These are phyloP conservation scores for Ophraella communa DNA, from an alignment of 2,888 invertebrate species.

Conservation along the genomic window DNA sequence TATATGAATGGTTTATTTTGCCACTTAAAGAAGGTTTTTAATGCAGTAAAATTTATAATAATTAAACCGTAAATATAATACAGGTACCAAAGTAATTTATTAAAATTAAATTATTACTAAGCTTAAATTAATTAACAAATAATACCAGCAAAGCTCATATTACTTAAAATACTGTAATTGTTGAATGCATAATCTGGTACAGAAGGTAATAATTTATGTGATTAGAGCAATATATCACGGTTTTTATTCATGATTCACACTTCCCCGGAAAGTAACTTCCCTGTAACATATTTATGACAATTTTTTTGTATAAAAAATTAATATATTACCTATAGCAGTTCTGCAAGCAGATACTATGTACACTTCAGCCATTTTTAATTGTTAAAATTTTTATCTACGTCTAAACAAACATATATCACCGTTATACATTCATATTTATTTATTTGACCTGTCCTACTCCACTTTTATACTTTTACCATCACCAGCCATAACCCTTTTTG, in stretches of 20 bases:
- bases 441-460: not conserved
- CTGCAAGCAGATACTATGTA: constrained; percentile 80
- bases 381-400: not conserved
- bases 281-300: not conserved
- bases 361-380: constrained; percentile 56
- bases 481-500: not conserved
- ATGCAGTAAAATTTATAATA: no score
- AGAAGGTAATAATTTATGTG: no score
- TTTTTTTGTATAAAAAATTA: constrained; percentile 45
- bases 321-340: constrained; percentile 79
- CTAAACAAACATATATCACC: not conserved
- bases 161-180: no score
- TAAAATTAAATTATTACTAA: no score
- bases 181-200: no score
- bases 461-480: not conserved
- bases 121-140: no score
- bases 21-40: no score
- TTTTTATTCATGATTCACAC: not conserved
- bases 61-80: no score
- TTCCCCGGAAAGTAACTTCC: not conserved
- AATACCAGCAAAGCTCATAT: no score
- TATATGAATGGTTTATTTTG: no score
- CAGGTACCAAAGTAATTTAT: no score
- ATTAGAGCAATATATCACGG: no score
- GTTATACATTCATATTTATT: not conserved